Evolutionary conservation across 2,888 invertebrate genomes (phyloP).

Genomic region (Pseudanteris insignis): DNA sequence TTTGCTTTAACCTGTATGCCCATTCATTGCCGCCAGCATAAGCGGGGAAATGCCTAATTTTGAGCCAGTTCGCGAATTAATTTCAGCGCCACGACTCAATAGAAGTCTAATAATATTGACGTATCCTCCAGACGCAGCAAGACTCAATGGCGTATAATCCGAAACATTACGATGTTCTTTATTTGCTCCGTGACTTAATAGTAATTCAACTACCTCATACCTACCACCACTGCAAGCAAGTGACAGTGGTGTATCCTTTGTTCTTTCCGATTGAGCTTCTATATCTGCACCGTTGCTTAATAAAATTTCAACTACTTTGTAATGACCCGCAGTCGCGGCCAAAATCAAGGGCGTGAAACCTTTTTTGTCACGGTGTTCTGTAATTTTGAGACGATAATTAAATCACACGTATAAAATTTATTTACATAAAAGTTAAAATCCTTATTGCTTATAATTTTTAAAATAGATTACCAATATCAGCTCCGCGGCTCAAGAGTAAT

Average conservation of each 20-base stretch:
- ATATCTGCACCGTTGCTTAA: conserved; percentile 95
- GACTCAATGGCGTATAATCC: conserved; percentile 98
- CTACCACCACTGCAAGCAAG: conserved; percentile 97
- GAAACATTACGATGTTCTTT: conserved; percentile 99
- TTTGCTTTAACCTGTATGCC: conserved; percentile 73
- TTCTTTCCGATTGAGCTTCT: conserved; percentile 98
- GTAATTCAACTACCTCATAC: conserved; percentile 93
- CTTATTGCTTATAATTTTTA: not conserved
- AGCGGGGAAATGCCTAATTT: conserved; percentile 98
- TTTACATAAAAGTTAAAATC: not conserved
- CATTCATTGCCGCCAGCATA: conserved; percentile 99
- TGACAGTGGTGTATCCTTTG: conserved; percentile 97
- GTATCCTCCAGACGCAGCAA: conserved; percentile 98
- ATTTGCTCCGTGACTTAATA: conserved; percentile 89
- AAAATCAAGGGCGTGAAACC: conserved; percentile 97
- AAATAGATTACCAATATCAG: conserved; percentile 79
- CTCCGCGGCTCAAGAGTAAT: conserved; percentile 88
- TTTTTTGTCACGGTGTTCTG: conserved; percentile 97
- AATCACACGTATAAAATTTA: too few species aligned
- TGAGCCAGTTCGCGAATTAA: conserved; percentile 96
- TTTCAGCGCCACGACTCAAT: conserved; percentile 94
- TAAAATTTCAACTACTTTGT: conserved; percentile 90
- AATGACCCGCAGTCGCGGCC: conserved; percentile 96
- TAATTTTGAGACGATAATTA: too few species aligned
- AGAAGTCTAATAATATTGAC: conserved; percentile 97